phyloP scores from a whole-genome alignment of 2,888 invertebrate species.

The Sisyra terminalis region DNA sequence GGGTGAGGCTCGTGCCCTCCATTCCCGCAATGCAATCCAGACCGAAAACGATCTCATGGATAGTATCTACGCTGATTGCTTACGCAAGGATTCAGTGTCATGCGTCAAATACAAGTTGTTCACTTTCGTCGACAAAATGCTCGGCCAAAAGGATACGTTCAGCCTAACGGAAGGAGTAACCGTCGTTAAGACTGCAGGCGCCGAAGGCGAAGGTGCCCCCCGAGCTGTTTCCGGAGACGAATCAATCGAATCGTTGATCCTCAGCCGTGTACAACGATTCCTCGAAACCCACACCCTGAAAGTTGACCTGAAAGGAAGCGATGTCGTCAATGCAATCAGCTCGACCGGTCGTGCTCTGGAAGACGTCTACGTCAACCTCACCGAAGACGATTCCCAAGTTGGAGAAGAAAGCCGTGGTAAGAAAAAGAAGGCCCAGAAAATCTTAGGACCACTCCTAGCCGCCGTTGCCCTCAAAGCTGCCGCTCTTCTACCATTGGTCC shows the following conservation, averaged over 20 bases:
- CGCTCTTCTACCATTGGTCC: conserved; percentile 57
- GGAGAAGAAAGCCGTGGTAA: conserved; percentile 62
- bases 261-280: conserved; percentile 56
- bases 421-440: conserved; percentile 67
- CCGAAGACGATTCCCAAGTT: conserved; percentile 32
- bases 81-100: conserved; percentile 67
- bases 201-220: conserved; percentile 58
- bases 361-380: conserved; percentile 47
- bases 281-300: conserved; percentile 66
- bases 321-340: conserved; percentile 63
- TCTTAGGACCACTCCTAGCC: conserved; percentile 59
- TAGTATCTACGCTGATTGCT: conserved; percentile 58
- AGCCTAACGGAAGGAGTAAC: conserved; percentile 70
- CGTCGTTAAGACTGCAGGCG: conserved; percentile 56
- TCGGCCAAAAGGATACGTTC: conserved; percentile 64
- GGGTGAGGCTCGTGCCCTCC: conserved; percentile 30
- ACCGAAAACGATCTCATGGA: conserved; percentile 66
- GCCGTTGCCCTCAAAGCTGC: conserved; percentile 64
- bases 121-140: conserved; percentile 71
- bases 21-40: conserved; percentile 40
- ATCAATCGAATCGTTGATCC: conserved; percentile 43
- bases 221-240: conserved; percentile 49
- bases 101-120: conserved; percentile 79
- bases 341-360: conserved; percentile 67
- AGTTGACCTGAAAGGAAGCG: conserved; percentile 70